Evolutionary conservation across 2,797 vertebrate species (phyloP).

Genomic region (Leptatherina wallacei): DNA sequence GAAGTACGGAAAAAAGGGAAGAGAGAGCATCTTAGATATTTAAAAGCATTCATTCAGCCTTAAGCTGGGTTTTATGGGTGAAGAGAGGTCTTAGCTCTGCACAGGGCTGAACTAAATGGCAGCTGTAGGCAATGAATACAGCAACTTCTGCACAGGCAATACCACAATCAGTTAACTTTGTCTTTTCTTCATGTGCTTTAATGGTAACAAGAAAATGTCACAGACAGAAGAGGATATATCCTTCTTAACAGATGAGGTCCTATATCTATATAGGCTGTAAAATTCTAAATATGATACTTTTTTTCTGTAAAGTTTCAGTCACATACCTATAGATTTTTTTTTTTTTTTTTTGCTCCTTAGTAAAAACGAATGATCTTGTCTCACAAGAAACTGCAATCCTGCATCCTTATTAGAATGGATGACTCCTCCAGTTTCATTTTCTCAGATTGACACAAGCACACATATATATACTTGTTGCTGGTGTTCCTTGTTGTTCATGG

Average conservation of each 20-base stretch:
- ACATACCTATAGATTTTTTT: neutral
- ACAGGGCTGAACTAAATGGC: conserved; percentile 62
- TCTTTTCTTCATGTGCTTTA: conserved; percentile 31
- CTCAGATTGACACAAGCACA: conserved; percentile 34
- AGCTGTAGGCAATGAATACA: conserved; percentile 69
- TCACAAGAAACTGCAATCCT: conserved; percentile 51
- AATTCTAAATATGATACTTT: neutral
- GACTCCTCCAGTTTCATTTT: conserved; percentile 51
- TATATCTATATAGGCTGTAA: too few relatives aligned
- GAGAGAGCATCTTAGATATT: conserved; percentile 51
- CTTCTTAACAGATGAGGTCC: conserved; percentile 26
- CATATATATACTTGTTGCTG: too few relatives aligned
- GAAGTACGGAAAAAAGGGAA: conserved; percentile 33
- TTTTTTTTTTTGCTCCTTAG: conserved; percentile 13
- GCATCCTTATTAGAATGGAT: conserved; percentile 34
- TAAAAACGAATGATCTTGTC: conserved; percentile 51
- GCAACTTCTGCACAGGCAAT: conserved; percentile 44
- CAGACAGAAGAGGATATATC: neutral
- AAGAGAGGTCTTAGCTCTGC: conserved; percentile 61
- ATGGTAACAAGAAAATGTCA: conserved; percentile 13
- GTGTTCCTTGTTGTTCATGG: too few relatives aligned
- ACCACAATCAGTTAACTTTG: conserved; percentile 37
- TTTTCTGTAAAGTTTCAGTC: conserved; percentile 35
- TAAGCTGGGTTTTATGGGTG: conserved; percentile 55
- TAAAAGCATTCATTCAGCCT: conserved; percentile 65